Evolutionary conservation across 92 coral and sea anemone species (phyloP).

Genomic region (Heteractis magnifica): DNA sequence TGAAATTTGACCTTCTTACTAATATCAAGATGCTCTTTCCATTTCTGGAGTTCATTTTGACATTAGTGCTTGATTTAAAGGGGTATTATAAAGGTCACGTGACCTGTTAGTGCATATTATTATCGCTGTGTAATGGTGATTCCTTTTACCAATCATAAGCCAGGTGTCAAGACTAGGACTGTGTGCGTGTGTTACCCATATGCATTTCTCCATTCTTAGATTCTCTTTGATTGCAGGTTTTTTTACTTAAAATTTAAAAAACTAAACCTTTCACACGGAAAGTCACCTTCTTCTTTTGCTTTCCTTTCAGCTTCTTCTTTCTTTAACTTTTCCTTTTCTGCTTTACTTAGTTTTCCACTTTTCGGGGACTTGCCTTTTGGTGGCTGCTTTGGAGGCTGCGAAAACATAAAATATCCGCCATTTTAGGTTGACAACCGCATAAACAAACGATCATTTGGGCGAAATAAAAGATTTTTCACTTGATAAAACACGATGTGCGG

Average conservation of each 20-base stretch:
- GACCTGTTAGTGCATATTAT: neutral
- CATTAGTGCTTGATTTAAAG: too few species aligned
- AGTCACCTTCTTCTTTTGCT: conserved; percentile 87
- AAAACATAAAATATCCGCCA: neutral
- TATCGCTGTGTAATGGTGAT: too few species aligned
- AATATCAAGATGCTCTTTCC: too few species aligned
- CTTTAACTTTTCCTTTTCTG: conserved; percentile 90
- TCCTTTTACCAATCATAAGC: too few species aligned
- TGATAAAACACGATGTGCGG: neutral
- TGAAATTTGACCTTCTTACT: too few species aligned
- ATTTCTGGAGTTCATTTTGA: too few species aligned
- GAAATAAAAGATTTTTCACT: neutral
- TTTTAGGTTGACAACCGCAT: neutral
- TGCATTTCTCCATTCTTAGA: too few species aligned
- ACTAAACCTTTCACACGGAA: neutral
- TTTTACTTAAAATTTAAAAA: neutral
- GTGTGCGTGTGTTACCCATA: too few species aligned
- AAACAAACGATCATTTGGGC: neutral
- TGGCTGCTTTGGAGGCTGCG: conserved; percentile 83
- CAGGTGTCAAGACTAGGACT: too few species aligned
- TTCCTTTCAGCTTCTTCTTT: conserved; percentile 96
- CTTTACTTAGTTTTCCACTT: conserved; percentile 83
- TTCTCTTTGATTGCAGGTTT: too few species aligned
- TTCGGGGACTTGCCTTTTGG: conserved; percentile 62
- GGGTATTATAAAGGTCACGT: too few species aligned